Percentiles rank a stretch among this genome's conserved stretches.
phyloP scores from a whole-genome alignment of 2,888 invertebrate genomes.

The Creontiades dilutus region DNA sequence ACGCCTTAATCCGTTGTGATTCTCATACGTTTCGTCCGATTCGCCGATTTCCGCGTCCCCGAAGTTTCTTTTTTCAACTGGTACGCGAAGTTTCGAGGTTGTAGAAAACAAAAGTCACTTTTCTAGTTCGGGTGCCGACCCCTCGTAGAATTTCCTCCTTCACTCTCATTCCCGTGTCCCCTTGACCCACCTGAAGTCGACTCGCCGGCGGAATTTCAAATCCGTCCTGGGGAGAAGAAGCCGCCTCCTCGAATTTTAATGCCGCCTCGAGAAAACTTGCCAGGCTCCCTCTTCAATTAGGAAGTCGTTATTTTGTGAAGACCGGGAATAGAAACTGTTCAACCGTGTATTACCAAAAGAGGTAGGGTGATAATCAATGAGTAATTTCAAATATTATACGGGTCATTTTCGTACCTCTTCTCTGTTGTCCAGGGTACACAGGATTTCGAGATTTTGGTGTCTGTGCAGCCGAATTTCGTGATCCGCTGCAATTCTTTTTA shows the following conservation, averaged over 20 bases:
- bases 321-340: too few species aligned
- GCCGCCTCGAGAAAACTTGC: background rate
- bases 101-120: constrained; percentile 8
- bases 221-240: background rate
- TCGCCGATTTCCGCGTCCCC: background rate
- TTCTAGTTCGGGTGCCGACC: background rate
- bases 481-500: too few species aligned
- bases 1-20: too few species aligned
- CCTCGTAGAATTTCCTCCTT: background rate
- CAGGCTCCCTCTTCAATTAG: too few species aligned
- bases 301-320: too few species aligned
- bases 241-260: background rate
- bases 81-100: background rate
- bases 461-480: too few species aligned
- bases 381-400: too few species aligned
- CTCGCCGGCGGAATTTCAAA: background rate
- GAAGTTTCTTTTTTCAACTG: background rate
- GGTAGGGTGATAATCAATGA: too few species aligned
- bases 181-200: constrained; percentile 6
- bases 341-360: too few species aligned
- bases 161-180: background rate
- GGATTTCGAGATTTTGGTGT: too few species aligned
- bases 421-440: too few species aligned
- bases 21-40: background rate
- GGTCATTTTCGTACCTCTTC: too few species aligned